Evolutionary conservation across 2,113 vertebrate genomes (phyloP).

Genomic region (Nothocercus nigrocapillus): DNA sequence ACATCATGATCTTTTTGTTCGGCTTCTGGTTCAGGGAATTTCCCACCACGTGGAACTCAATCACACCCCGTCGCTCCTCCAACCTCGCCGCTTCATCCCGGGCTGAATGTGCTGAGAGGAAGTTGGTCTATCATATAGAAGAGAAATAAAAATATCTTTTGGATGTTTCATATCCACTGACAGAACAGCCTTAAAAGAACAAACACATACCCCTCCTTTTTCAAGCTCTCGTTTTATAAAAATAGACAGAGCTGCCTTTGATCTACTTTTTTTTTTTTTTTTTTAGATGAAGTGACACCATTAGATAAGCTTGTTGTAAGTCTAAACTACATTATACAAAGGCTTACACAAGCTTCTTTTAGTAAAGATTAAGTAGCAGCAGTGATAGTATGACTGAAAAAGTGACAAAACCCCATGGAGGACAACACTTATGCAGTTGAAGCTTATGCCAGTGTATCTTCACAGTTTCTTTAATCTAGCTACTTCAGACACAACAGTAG

Average conservation of each 20-base stretch:
- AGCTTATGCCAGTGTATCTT: neutral
- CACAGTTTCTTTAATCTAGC: neutral
- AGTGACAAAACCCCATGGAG: neutral
- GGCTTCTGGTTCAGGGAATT: conserved; percentile 98
- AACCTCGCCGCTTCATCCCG: conserved; percentile 93
- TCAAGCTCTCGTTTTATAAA: neutral
- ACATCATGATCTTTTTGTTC: conserved; percentile 97
- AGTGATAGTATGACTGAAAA: neutral
- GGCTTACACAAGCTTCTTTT: neutral
- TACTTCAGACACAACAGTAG: neutral
- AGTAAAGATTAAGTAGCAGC: neutral
- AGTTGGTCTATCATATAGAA: conserved; percentile 83
- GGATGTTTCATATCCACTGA: neutral
- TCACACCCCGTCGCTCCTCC: conserved; percentile 94
- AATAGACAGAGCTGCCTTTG: neutral
- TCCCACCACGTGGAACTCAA: conserved; percentile 97
- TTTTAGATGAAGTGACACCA: neutral
- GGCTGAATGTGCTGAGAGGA: conserved; percentile 94
- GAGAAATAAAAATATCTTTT: neutral
- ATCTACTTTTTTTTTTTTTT: neutral
- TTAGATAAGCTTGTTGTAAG: neutral
- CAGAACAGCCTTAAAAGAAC: neutral
- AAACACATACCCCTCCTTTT: neutral
- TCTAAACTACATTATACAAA: neutral
- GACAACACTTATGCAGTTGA: neutral